Conservation (phyloP, 37 sponge, comb jelly and placozoan species). For the Ianthella basta region DNA sequence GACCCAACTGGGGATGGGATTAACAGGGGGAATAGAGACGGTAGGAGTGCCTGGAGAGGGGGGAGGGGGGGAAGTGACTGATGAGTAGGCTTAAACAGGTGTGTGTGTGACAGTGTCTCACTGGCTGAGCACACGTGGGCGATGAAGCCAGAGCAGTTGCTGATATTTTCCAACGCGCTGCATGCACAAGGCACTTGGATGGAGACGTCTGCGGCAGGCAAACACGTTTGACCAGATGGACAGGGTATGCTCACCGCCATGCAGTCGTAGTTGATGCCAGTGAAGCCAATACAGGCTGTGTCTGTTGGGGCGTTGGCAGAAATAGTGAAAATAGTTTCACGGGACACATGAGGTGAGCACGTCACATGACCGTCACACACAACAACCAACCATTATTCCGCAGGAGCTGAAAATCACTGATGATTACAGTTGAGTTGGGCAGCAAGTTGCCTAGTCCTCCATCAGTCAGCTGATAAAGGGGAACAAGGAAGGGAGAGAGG, state of each 20-base stretch:
- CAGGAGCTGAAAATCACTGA: too few relatives aligned
- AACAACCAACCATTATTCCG: too few relatives aligned
- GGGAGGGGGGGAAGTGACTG: too few relatives aligned
- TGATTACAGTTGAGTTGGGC: too few relatives aligned
- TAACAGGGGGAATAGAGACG: not conserved
- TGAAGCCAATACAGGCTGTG: not conserved
- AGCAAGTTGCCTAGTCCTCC: too few relatives aligned
- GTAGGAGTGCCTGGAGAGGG: too few relatives aligned
- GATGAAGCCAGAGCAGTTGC: not conserved
- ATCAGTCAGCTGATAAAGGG: too few relatives aligned
- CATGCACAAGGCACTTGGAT: not conserved
- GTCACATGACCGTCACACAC: not conserved
- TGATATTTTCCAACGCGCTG: not conserved
- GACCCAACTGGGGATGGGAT: slow-evolving; percentile 10
- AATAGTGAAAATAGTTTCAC: not conserved
- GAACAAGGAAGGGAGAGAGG: too few relatives aligned
- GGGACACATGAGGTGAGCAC: not conserved
- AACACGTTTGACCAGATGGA: not conserved
- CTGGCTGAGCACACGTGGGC: not conserved
- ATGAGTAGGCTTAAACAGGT: too few relatives aligned
- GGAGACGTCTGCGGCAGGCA: not conserved
- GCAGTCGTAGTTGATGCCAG: slow-evolving; percentile 7
- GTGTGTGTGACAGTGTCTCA: too few relatives aligned
- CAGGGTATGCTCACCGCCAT: not conserved
- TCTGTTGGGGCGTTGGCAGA: not conserved